These are phyloP conservation scores for Picus viridis DNA, from an alignment of 2,797 vertebrate genomes.

Conservation along the genomic window DNA sequence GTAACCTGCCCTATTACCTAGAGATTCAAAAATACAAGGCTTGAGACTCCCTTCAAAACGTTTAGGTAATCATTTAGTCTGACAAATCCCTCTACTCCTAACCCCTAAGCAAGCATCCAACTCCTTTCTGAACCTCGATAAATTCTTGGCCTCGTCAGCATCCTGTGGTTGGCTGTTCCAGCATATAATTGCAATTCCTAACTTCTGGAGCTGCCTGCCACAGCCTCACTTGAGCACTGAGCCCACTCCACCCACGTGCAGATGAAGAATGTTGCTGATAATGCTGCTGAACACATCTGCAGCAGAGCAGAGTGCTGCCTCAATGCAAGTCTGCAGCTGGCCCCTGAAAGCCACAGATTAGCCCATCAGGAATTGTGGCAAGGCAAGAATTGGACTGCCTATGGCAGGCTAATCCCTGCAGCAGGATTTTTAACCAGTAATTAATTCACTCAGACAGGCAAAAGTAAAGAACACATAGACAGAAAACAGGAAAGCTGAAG, in stretches of 20 bases:
- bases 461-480: not conserved
- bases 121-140: constrained; percentile 43
- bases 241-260: not conserved
- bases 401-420: not conserved
- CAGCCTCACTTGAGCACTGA: not conserved
- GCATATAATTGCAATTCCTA: constrained; percentile 55
- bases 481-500: not conserved
- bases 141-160: constrained; percentile 54
- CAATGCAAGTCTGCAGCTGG: not conserved
- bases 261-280: not conserved
- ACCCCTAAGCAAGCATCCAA: constrained; percentile 40
- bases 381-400: not conserved
- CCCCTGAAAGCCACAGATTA: not conserved
- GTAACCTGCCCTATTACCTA: not conserved
- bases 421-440: not conserved
- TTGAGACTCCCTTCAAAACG: constrained; percentile 2
- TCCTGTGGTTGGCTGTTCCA: constrained; percentile 59
- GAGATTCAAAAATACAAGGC: not conserved
- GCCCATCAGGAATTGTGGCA: not conserved
- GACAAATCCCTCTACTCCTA: constrained; percentile 45
- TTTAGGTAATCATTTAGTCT: constrained; percentile 49
- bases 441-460: not conserved
- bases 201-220: constrained; percentile 20
- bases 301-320: not conserved
- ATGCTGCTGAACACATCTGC: constrained; percentile 34